Base-by-base conservation (phyloP, 2,888 invertebrate species). In the Mesorhabditis spiculigera region DNA sequence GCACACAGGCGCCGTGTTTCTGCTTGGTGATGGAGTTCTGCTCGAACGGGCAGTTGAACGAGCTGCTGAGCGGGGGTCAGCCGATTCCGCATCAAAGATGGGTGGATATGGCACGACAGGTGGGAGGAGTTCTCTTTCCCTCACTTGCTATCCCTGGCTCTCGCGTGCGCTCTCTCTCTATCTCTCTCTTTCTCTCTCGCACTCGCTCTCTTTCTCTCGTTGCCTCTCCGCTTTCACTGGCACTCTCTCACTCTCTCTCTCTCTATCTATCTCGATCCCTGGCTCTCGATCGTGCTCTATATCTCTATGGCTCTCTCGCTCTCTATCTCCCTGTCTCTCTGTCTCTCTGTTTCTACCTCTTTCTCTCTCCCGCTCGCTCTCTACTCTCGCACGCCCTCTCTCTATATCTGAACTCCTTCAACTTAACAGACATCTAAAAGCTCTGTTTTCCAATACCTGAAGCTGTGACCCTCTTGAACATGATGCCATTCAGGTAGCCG, bases 1-100 rank as follows among this genome's bases (percentile, higher is more conserved):
- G 95, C 86, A 93, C 93, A 1, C 92, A 93, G 86, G 91, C 93
- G 5, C 94, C 95, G 0, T 92, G 92, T 82, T 95, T 92, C 86
- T 94, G 94, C 87, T 93, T 99, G 78, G 91, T 99, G 69, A 98
- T 98, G 98, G 98, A 99, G 87, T 98, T 91, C 87, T 98, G 98
- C 86, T 93, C 94, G 4, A 92, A 93, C 84, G 97, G 97, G 4
- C 93, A 95, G 42, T 89, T 98, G 63, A 96, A 93, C 87, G 93
- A 95, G 58, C 58, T 50, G n/a, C n/a, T 50, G 58, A 50, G n/a
- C 8, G n/a, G 58, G 8, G n/a, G 10, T n/a, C 10, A 50, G 58
- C n/a, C n/a, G 58, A 50, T n/a, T 10, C 58, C 58, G 58, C n/a
- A 10, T 13, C 8, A 50, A n/a, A 10, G 58, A 50, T 50, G 58